phyloP scores from a whole-genome alignment of 2,888 invertebrate genomes.

The Campaea margaritaria region DNA sequence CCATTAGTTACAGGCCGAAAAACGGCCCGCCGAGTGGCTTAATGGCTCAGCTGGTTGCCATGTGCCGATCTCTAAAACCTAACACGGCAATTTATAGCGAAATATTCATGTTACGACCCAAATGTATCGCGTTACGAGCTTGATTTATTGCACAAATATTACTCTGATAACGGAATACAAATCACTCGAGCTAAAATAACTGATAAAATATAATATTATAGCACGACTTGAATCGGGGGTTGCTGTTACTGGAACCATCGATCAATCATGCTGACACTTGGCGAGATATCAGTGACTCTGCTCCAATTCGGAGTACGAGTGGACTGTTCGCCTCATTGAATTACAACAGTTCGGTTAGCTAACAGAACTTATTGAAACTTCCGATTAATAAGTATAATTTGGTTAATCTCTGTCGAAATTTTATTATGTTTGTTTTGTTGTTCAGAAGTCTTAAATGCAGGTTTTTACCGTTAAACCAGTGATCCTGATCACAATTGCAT shows the following conservation, averaged over 20 bases:
- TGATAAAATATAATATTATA: constrained; percentile 53
- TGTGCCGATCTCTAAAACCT: constrained; percentile 33
- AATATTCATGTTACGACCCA: constrained; percentile 38
- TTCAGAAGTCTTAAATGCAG: no score
- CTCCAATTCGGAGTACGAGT: constrained; percentile 28
- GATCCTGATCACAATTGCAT: no score
- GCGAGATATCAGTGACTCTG: constrained; percentile 55
- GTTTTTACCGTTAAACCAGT: no score
- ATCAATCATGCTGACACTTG: constrained; percentile 71
- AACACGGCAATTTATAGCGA: constrained; percentile 41
- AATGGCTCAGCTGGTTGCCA: constrained; percentile 40
- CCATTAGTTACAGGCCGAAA: constrained; percentile 41
- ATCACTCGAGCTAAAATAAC: constrained; percentile 57
- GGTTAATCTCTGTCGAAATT: no score
- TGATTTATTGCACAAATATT: constrained; percentile 43
- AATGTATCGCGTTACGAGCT: constrained; percentile 39
- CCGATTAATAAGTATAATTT: no score
- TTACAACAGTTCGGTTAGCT: constrained; percentile 39
- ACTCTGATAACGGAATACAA: constrained; percentile 40
- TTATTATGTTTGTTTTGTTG: no score
- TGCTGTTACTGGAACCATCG: constrained; percentile 48
- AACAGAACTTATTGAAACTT: constrained; percentile 10
- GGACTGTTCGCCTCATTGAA: constrained; percentile 51
- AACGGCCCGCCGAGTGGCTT: constrained; percentile 36
- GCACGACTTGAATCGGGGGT: constrained; percentile 51